phyloP scores from a whole-genome alignment of 2,797 vertebrate genomes.

The Meda fulgida region DNA sequence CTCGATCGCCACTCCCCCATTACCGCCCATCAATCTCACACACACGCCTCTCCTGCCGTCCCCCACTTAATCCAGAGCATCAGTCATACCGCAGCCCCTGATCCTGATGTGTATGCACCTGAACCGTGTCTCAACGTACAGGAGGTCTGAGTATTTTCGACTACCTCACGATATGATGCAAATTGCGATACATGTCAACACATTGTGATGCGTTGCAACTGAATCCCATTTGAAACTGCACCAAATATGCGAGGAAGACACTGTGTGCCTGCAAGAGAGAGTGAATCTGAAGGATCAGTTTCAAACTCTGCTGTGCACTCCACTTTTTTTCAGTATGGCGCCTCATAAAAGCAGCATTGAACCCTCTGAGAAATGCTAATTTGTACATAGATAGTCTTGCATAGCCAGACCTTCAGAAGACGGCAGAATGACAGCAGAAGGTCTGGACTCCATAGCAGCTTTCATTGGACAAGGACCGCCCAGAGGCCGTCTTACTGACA shows the following conservation, averaged over 20 bases:
- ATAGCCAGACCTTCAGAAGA: no score
- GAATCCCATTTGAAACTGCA: not conserved
- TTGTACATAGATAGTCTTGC: no score
- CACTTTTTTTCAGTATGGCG: not conserved
- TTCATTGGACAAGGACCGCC: no score
- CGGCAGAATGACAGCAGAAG: no score
- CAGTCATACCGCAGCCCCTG: constrained; percentile 26
- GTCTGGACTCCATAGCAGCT: no score
- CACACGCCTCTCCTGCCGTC: constrained; percentile 58
- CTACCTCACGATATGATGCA: not conserved
- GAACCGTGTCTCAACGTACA: not conserved
- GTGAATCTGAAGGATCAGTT: not conserved
- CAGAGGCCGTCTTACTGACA: no score
- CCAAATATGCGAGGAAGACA: not conserved
- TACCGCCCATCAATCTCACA: constrained; percentile 75
- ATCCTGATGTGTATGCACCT: constrained; percentile 2
- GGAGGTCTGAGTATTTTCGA: not conserved
- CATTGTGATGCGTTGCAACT: not conserved
- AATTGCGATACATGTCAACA: not conserved
- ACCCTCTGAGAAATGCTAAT: not conserved
- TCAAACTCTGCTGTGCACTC: not conserved
- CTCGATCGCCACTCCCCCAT: constrained; percentile 82
- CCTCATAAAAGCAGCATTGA: not conserved
- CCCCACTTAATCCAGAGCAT: constrained; percentile 18
- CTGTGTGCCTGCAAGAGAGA: not conserved